These are phyloP conservation scores for Lucilia cuprina DNA, from an alignment of 1,140 invertebrate species.

Conservation along the genomic window DNA sequence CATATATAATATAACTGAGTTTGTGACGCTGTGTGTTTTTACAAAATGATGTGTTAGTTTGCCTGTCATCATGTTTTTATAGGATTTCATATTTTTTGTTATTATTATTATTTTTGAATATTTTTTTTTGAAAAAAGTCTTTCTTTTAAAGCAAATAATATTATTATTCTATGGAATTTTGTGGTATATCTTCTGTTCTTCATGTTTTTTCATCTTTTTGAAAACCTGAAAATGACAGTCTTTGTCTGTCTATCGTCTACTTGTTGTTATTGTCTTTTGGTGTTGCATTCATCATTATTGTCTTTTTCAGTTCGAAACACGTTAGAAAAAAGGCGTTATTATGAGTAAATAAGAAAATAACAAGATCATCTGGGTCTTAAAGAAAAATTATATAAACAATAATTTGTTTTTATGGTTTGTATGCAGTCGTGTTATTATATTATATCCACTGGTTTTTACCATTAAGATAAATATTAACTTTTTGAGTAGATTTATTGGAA, in stretches of 20 bases:
- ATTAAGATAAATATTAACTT: conserved; percentile 29
- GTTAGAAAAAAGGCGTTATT: conserved; percentile 34
- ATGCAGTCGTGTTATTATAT: neutral
- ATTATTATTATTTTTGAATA: conserved; percentile 16
- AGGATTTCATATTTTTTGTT: conserved; percentile 19
- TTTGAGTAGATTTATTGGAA: conserved; percentile 23
- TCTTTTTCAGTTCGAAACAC: neutral
- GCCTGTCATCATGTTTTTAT: conserved; percentile 34
- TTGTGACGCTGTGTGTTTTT: neutral
- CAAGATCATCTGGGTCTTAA: conserved; percentile 28
- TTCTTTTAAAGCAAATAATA: conserved; percentile 28
- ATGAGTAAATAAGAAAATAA: conserved; percentile 27
- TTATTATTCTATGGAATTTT: conserved; percentile 27
- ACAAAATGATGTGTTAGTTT: conserved; percentile 3
- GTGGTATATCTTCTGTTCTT: neutral
- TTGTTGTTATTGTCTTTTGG: neutral
- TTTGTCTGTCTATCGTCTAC: neutral
- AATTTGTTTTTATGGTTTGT: neutral
- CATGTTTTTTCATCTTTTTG: neutral
- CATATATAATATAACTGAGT: neutral
- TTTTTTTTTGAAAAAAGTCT: conserved; percentile 13
- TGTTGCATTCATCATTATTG: too few relatives aligned
- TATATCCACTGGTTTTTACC: neutral
- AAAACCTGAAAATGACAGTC: neutral
- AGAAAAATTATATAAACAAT: neutral